Percentiles rank a stretch among this genome's conserved stretches.
phyloP scores from a whole-genome alignment of 2,888 invertebrate genomes.

The Gibbula magus region DNA sequence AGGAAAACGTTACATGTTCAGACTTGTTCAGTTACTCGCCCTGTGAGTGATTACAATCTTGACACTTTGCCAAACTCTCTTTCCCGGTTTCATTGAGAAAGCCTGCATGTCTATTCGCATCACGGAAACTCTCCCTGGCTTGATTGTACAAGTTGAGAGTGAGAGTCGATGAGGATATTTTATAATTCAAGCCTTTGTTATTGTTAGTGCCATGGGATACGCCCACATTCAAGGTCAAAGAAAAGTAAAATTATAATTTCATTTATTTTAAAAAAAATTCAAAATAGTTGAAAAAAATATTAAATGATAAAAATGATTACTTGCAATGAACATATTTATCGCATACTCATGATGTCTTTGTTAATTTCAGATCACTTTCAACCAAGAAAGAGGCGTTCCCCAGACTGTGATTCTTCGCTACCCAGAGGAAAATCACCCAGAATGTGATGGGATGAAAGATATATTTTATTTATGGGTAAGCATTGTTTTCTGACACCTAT shows the following conservation, averaged over 20 bases:
- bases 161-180: no score
- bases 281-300: no score
- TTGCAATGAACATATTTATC: no score
- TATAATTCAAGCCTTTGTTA: no score
- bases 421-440: not conserved
- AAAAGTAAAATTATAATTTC: no score
- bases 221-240: no score
- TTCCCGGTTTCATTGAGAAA: conserved; percentile 17
- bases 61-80: not conserved
- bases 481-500: not conserved
- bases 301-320: no score
- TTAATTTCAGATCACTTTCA: conserved; percentile 7
- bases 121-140: not conserved
- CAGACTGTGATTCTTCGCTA: not conserved
- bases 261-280: no score
- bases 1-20: not conserved
- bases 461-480: conserved; percentile 19
- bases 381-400: conserved; percentile 1
- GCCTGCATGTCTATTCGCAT: conserved; percentile 17
- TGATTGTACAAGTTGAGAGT: not conserved
- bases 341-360: no score
- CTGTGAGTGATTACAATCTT: conserved; percentile 9
- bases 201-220: no score
- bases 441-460: conserved; percentile 7
- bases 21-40: not conserved